Evolutionary conservation across 2,888 invertebrate genomes (phyloP).

Genomic region (Seira musarum): DNA sequence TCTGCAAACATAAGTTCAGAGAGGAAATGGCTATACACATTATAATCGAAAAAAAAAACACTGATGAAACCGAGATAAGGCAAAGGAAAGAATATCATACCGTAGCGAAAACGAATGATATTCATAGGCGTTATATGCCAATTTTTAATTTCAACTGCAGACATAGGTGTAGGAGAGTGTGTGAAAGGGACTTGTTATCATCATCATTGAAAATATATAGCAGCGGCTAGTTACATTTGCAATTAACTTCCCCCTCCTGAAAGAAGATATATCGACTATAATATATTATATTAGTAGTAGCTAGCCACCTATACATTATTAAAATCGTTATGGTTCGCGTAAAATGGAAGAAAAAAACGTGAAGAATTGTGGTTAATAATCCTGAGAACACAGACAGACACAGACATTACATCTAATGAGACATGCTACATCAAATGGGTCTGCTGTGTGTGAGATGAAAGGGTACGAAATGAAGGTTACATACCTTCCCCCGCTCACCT

Average conservation of each 20-base stretch:
- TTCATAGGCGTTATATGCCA: too few species aligned
- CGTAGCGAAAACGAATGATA: background rate
- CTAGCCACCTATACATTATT: background rate
- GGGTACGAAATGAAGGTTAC: conserved; percentile 14
- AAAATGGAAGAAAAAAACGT: conserved; percentile 23
- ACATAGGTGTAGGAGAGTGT: conserved; percentile 9
- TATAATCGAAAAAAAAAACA: background rate
- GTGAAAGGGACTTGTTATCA: conserved; percentile 46
- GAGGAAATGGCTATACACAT: conserved; percentile 30
- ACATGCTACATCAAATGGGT: conserved; percentile 30
- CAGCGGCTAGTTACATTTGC: too few species aligned
- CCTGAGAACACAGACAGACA: conserved; percentile 48
- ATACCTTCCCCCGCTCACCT: background rate
- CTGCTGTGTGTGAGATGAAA: background rate
- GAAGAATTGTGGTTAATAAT: conserved; percentile 25
- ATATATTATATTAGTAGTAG: too few species aligned
- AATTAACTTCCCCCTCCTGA: too few species aligned
- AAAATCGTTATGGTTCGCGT: conserved; percentile 37
- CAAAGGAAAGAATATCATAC: too few species aligned
- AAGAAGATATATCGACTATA: too few species aligned
- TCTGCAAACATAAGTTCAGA: background rate
- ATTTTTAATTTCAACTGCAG: too few species aligned
- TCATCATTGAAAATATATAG: too few species aligned
- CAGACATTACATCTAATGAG: conserved; percentile 34
- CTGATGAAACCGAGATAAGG: conserved; percentile 13